Evolutionary conservation across 2,113 vertebrate genomes (phyloP).

Genomic region (Campylomormyrus tamandua): DNA sequence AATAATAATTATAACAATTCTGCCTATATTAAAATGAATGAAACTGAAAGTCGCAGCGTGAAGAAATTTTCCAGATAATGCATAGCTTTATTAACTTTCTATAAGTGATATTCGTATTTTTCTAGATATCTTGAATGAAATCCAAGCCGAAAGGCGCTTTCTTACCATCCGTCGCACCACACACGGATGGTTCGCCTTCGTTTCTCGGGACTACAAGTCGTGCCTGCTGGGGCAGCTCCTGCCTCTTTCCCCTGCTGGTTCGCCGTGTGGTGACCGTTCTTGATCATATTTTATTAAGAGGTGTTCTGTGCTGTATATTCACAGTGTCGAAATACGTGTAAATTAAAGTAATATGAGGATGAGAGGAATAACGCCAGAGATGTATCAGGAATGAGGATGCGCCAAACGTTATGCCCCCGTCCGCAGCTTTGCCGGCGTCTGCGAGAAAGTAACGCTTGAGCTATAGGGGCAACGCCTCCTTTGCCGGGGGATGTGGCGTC

Average conservation of each 20-base stretch:
- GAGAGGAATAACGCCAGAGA: neutral
- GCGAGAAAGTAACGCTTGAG: neutral
- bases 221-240: slow-evolving; percentile 34
- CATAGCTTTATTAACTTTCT: neutral
- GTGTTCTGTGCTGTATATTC: neutral
- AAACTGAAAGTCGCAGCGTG: neutral
- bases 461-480: neutral
- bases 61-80: neutral
- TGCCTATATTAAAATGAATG: neutral
- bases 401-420: neutral
- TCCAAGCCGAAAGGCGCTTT: neutral
- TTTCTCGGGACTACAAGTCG: slow-evolving; percentile 57
- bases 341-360: neutral
- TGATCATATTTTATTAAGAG: slow-evolving; percentile 59
- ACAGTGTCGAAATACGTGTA: neutral
- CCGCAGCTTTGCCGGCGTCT: neutral
- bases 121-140: neutral
- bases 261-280: slow-evolving; percentile 68
- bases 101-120: neutral
- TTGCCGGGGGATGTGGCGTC: slow-evolving; percentile 5
- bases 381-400: neutral
- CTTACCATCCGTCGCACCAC: slow-evolving; percentile 96
- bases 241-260: slow-evolving; percentile 39
- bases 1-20: neutral
- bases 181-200: slow-evolving; percentile 69